A percentile compares a stretch with the other conserved stretches of the same genome.
phyloP scores from a whole-genome alignment of 2,797 vertebrate species.

The Philypnodon macrostomus region DNA sequence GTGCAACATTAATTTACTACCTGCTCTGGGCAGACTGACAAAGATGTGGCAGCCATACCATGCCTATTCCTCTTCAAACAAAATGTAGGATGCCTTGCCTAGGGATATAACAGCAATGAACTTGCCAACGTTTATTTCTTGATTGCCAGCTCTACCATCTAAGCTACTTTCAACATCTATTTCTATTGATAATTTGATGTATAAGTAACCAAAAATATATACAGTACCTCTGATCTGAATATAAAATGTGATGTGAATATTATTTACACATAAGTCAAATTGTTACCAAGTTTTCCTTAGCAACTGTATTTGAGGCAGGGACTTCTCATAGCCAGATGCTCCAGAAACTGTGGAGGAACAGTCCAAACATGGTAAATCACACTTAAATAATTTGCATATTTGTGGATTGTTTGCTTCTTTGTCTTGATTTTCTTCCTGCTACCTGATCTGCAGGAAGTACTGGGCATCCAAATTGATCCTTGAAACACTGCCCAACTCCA shows the following conservation, averaged over 20 bases:
- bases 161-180: no score
- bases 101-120: no score
- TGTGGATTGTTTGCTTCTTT: conserved; percentile 1
- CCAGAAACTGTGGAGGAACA: not conserved
- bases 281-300: conserved; percentile 1
- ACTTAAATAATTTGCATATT: conserved; percentile 3
- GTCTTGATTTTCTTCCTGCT: conserved; percentile 5
- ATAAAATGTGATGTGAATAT: not conserved
- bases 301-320: not conserved
- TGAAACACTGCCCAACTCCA: not conserved
- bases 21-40: no score
- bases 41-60: no score
- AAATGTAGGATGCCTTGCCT: no score
- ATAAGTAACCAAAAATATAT: no score
- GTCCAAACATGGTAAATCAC: not conserved
- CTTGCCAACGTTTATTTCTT: no score
- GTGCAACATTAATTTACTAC: no score
- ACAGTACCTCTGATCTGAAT: not conserved
- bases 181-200: no score
- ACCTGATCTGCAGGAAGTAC: conserved; percentile 4
- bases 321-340: conserved; percentile 13
- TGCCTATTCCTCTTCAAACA: no score
- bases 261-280: conserved; percentile 1
- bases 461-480: not conserved
- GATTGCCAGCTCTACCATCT: no score